Evolutionary conservation across 2,113 vertebrate genomes (phyloP), one percentile per base, ranked within the genome.

Genomic region (Hiodon tergisus): DNA sequence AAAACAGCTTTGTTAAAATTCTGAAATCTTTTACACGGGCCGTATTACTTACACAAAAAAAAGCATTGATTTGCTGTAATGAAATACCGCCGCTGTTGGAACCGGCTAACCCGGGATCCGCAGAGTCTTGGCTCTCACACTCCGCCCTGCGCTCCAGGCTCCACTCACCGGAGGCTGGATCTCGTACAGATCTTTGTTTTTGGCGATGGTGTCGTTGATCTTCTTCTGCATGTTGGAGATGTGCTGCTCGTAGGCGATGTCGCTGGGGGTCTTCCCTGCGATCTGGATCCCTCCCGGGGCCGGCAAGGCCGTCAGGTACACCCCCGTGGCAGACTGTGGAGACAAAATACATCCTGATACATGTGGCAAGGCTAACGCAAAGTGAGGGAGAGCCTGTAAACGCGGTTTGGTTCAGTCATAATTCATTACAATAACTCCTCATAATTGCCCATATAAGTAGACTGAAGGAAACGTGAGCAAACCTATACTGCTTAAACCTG

Each of bases 261-360:
- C 97, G 66, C 90, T 93, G 0, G 97, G 93, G 17, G 95, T 95
- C 87, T 99, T 99, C 67, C 96, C 97, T 6, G 94, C 93, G 11
- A 99, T 94, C 87, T 98, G 96, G 82, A 99, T 98, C 2, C 94
- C 95, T n/a, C 97, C 97, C 57, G 97, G 95, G 3, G 88, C 84
- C 0, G 97, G 97, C 51, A 98, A 84, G 13, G 97, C 94, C 16
- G 93, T 92, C 83, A 99, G 85, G 81, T 96, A 99, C 2, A 99
- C 95, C 67, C 95, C 97, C 85, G 97, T 99, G 65, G 97, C 97
- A 76, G 97, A 98, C 97, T 99, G 88, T 66, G 79, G 46, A 77
- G 46, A 79, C 53, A 78, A 74, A 66, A 31, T 31, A 31, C 31
- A 31, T 31, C 31, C 31, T 31, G 31, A 31, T 31, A 31, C 31